Evolutionary conservation across 37 sponge, comb jelly and placozoan genomes (phyloP).

Genomic region (Haliclona indistincta): DNA sequence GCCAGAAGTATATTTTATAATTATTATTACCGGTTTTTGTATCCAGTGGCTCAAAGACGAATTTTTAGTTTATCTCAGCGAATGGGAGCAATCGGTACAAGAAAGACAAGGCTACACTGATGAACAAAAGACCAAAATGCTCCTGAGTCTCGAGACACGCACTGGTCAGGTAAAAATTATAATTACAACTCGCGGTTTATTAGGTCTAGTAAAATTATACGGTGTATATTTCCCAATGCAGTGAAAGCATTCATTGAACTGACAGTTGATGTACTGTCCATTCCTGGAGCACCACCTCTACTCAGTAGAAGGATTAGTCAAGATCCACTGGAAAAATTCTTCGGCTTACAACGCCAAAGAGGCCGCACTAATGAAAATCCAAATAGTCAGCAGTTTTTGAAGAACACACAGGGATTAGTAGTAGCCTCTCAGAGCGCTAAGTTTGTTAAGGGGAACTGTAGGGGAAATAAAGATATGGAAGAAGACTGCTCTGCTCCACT

Average conservation of each 20-base stretch:
- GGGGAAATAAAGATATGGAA: neutral
- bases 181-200: too few relatives aligned
- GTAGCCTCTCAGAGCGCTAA: neutral
- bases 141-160: neutral
- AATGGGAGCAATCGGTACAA: conserved; percentile 2
- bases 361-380: conserved; percentile 14
- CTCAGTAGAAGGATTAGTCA: conserved; percentile 16
- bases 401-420: conserved; percentile 6
- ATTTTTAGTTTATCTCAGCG: neutral
- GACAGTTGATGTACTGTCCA: neutral
- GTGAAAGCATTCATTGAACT: conserved; percentile 22
- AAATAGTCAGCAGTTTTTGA: neutral
- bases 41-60: conserved; percentile 4
- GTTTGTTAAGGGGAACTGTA: conserved; percentile 11
- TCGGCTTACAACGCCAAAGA: conserved; percentile 22
- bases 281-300: neutral
- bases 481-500: neutral
- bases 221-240: neutral
- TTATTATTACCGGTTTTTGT: too few relatives aligned
- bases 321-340: conserved; percentile 32
- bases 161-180: conserved; percentile 13
- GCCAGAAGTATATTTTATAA: neutral
- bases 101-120: conserved; percentile 3
- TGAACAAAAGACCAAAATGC: neutral
- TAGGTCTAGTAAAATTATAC: too few relatives aligned